Evolutionary conservation across 92 coral and sea anemone genomes (phyloP).

Genomic region (Zoanthus sociatus): DNA sequence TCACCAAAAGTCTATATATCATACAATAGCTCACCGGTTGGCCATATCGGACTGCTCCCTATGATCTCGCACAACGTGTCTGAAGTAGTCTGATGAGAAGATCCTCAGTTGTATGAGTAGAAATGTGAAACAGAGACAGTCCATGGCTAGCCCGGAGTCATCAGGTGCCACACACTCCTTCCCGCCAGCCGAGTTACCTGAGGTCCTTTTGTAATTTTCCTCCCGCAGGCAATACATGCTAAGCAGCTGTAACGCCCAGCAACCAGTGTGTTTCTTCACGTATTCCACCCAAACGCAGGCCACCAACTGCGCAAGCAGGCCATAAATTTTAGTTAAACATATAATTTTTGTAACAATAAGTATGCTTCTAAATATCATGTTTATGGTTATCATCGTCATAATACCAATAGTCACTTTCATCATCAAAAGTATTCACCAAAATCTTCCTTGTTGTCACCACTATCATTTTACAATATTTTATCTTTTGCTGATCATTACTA

Average conservation of each 20-base stretch:
- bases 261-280: conserved; percentile 83
- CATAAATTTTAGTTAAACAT: neutral
- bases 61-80: conserved; percentile 92
- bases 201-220: conserved; percentile 75
- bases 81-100: conserved; percentile 90
- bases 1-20: neutral
- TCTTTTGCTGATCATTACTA: too few species aligned
- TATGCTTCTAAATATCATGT: too few species aligned
- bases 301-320: conserved; percentile 72
- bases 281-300: conserved; percentile 95
- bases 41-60: conserved; percentile 96
- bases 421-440: too few species aligned
- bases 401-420: too few species aligned
- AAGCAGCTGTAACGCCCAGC: conserved; percentile 93
- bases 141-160: conserved; percentile 99
- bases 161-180: conserved; percentile 92
- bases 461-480: too few species aligned
- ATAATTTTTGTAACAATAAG: too few species aligned
- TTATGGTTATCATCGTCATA: too few species aligned
- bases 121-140: conserved; percentile 95
- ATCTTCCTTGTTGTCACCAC: too few species aligned
- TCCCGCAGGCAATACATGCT: conserved; percentile 94
- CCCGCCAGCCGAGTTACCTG: conserved; percentile 48
- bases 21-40: conserved; percentile 58
- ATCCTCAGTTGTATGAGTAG: conserved; percentile 89